phyloP scores from a whole-genome alignment of 2,113 vertebrate genomes.

The Alouatta palliata region DNA sequence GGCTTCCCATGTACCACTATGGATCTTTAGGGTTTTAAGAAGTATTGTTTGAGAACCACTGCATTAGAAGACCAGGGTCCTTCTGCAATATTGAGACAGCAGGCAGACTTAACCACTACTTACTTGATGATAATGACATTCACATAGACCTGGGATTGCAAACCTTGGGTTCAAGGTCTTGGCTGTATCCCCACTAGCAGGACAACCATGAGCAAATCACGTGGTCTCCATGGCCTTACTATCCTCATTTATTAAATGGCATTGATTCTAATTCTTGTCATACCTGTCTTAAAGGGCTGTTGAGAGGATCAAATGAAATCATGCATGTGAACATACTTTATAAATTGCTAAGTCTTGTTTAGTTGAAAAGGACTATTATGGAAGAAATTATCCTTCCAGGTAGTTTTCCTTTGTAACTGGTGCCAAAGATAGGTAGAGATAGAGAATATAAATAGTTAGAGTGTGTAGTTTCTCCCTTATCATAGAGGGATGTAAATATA shows the following conservation, averaged over 20 bases:
- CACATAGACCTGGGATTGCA: not conserved
- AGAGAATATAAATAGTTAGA: not conserved
- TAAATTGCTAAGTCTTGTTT: not conserved
- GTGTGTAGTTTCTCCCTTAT: slow-evolving; percentile 51
- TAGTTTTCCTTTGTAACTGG: slow-evolving; percentile 51
- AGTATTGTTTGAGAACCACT: not conserved
- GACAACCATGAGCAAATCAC: not conserved
- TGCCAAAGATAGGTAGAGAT: slow-evolving; percentile 57
- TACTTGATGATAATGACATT: not conserved
- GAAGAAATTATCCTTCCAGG: slow-evolving; percentile 26
- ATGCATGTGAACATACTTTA: not conserved
- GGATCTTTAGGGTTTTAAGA: not conserved
- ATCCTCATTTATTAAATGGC: not conserved
- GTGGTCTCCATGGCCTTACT: not conserved
- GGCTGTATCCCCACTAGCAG: not conserved
- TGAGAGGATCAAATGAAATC: slow-evolving; percentile 38
- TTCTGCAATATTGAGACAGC: not conserved
- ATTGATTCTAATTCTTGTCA: slow-evolving; percentile 4
- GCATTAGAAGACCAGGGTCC: not conserved
- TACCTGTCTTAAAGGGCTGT: not conserved
- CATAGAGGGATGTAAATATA: slow-evolving; percentile 38
- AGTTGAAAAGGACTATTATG: slow-evolving; percentile 40
- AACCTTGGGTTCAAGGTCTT: not conserved
- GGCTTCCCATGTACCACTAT: not conserved
- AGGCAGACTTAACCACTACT: not conserved